phyloP scores from a whole-genome alignment of 2,113 vertebrate species.

The Nothobranchius furzeri region DNA sequence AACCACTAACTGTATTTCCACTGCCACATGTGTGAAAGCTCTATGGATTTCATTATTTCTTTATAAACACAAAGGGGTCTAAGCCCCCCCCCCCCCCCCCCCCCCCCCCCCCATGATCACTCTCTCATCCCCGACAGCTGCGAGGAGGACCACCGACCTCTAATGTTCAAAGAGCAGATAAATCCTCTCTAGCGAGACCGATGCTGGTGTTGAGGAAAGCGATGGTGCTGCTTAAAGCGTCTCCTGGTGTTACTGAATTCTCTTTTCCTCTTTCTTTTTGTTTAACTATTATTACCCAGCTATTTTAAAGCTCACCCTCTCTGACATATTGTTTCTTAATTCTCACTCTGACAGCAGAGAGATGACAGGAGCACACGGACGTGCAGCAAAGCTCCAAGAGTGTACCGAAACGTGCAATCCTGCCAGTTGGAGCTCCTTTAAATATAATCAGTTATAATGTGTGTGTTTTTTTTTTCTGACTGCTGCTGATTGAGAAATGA shows the following conservation, averaged over 20 bases:
- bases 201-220: not conserved
- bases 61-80: not conserved
- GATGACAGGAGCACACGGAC: not conserved
- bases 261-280: not conserved
- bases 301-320: too few species aligned
- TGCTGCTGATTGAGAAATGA: not conserved
- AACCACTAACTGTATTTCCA: conserved; percentile 37
- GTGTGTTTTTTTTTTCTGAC: not conserved
- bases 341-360: not conserved
- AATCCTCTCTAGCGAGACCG: conserved; percentile 4
- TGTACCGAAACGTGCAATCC: not conserved
- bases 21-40: conserved; percentile 36
- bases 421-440: not conserved
- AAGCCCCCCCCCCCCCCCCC: not conserved
- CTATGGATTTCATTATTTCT: conserved; percentile 36
- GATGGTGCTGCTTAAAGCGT: not conserved
- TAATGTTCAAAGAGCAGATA: not conserved
- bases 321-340: not conserved
- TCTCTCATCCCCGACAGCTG: conserved; percentile 9
- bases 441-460: not conserved
- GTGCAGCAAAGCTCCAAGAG: not conserved
- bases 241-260: not conserved
- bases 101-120: not conserved
- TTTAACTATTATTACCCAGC: too few species aligned
- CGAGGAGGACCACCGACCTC: not conserved